Base-by-base conservation (phyloP, 2,797 vertebrate species). In the Ctenochaetus hawaiiensis region DNA sequence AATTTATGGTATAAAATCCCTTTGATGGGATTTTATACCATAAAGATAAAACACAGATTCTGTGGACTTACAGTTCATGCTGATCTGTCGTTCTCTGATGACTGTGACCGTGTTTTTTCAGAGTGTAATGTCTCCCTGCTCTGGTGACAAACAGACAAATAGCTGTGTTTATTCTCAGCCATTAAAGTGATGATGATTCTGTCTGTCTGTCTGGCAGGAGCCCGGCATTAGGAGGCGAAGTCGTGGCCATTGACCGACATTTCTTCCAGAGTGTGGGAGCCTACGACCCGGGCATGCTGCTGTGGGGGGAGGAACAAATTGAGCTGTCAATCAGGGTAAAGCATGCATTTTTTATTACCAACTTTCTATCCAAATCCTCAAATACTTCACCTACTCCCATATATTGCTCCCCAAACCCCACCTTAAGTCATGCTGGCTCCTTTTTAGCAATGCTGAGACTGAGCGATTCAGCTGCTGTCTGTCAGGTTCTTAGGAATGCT, bases 261-360 rank as follows among this genome's bases (percentile, higher is more conserved):
- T 96, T 97, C 89, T 98, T 97, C 90, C 96, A 96, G 84, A 96
- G 96, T 81, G 95, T 95, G 26, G 97, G 96, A 63, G 95, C 94
- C 9, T 97, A 96, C n/a, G 96, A 97, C 85, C 93, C 95, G 14
- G 95, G 95, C 78, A 95, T 97, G 96, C 91, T 95, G 54, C 84
- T 87, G 8, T 93, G 87, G 90, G 96, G 96, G 48, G 92, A 85
- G 0, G 96, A 97, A 88, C 96, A 97, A 86, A 91, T 96, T 53
- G 97, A 98, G 83, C 87, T 98, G 49, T 97, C 97, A 65, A 94
- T 98, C 89, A 96, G 95, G 95, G 97, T 98, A 96, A 87, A 83
- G 37, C 51, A 45, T 12, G 58, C 5, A 7, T n/a, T 13, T 22
- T 37, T 18, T 11, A 18, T 52, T 6, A 16, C 63, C 12, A 67